A percentile compares a stretch with the other conserved stretches of the same genome.
phyloP scores from a whole-genome alignment of 2,888 invertebrate genomes.

The Diplolepis rosae region DNA sequence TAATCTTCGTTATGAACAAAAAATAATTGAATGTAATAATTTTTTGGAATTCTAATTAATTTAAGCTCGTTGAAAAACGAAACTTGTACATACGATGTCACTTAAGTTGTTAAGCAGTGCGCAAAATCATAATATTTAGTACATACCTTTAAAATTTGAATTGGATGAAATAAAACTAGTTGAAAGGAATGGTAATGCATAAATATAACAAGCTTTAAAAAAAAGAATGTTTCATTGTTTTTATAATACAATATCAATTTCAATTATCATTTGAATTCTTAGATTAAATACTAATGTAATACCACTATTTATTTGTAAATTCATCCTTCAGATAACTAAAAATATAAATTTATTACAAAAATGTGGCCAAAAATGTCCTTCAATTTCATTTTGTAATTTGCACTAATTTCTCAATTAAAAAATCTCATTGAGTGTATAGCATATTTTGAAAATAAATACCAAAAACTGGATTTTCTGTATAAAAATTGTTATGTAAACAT shows the following conservation, averaged over 20 bases:
- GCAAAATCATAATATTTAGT: not conserved
- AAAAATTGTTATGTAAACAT: slow-evolving; percentile 35
- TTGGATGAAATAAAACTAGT: too few relatives aligned
- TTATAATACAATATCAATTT: slow-evolving; percentile 8
- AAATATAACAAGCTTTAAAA: not conserved
- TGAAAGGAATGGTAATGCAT: not conserved
- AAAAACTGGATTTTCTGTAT: slow-evolving; percentile 21
- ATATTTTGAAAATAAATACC: not conserved
- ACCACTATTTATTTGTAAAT: slow-evolving; percentile 9
- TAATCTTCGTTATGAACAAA: too few relatives aligned
- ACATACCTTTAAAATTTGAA: not conserved
- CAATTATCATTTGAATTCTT: slow-evolving; percentile 8
- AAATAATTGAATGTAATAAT: too few relatives aligned
- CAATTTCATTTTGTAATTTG: not conserved
- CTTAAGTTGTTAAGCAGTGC: not conserved
- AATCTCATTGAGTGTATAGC: not conserved
- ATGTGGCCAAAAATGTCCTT: not conserved
- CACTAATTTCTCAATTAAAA: not conserved
- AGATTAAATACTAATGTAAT: slow-evolving; percentile 9
- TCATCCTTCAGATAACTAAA: slow-evolving; percentile 14
- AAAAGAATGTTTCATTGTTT: slow-evolving; percentile 9
- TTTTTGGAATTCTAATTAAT: too few relatives aligned
- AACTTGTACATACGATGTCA: slow-evolving; percentile 2
- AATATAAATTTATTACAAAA: not conserved
- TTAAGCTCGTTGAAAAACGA: slow-evolving; percentile 23